Base-by-base conservation (phyloP, 2,888 invertebrate species). In the Drosophila neonasuta region DNA sequence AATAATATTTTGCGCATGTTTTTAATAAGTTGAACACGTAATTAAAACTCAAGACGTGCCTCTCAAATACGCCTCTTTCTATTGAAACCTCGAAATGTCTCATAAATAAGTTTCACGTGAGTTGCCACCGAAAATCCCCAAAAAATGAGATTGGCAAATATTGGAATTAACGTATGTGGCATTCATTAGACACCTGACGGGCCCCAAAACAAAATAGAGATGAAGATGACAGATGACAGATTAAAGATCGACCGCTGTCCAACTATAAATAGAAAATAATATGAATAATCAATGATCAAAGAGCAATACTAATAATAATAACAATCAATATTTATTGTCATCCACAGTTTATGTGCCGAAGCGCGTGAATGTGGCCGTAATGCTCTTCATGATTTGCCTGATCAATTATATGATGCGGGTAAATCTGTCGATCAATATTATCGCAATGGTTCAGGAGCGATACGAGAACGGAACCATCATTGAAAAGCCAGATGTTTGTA, bases 351-450 rank as follows among this genome's bases (percentile, higher is more conserved):
- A 90, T 79, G 87, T 93, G 45, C 93, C 93, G n/a, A 91, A 91
- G 62, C 91, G 94, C 50, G 87, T 92, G 8, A 80, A 92, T 63
- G 90, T 93, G 34, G 95, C 93, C 46, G 71, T 95, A 44, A 95
- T 95, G 95, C 90, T 95, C 74, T 95, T 96, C 88, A 94, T 94
- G 64, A 93, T 94, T 71, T 95, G 95, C 77, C 94, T 95, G 91
- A 92, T 94, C 74, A 92, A 93, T 13, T 96, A 95, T 91, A 94
- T 95, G 94, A 92, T 95, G 72, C 92, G 95, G 54, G 94, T 95
- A 1, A 95, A 96, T 88, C 93, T 96, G 91, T 95, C 95, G 13
- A 93, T 96, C 54, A 94, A 94, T 77, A 92, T 95, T 42, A 93
- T 95, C 48, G 95, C 94, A 6, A 95, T 95, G 95, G 94, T 94